These are phyloP conservation scores for Mormyrus iriodes DNA, from an alignment of 2,113 vertebrate species.

Conservation along the genomic window DNA sequence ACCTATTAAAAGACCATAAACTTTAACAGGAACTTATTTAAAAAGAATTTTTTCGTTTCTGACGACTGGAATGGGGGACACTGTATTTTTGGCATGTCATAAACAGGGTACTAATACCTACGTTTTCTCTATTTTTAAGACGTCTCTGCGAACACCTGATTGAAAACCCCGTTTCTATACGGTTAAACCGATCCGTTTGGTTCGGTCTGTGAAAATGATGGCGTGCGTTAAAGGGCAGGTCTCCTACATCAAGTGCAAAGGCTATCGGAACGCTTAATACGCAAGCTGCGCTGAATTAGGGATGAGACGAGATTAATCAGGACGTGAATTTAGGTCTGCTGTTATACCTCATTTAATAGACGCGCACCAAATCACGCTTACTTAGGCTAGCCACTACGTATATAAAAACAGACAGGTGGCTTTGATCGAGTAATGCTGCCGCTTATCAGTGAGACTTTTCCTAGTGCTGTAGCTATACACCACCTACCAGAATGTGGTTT, in stretches of 20 bases:
- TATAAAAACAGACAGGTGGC: background rate
- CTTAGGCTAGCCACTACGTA: too few species aligned
- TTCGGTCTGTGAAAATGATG: background rate
- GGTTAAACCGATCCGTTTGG: background rate
- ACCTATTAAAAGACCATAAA: background rate
- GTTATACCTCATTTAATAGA: background rate
- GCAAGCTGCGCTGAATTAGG: background rate
- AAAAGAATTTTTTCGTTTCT: background rate
- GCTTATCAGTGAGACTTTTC: background rate
- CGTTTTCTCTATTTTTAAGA: background rate
- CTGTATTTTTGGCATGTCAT: background rate
- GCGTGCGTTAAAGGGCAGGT: background rate
- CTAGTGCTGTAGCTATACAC: background rate
- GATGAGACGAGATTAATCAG: background rate
- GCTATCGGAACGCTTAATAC: background rate
- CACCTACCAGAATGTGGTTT: background rate
- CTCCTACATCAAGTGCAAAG: background rate
- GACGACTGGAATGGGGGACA: background rate
- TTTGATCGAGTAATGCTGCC: background rate
- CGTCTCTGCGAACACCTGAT: background rate
- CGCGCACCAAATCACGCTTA: background rate
- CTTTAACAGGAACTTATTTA: background rate
- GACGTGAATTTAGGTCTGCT: background rate
- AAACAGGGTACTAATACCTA: background rate
- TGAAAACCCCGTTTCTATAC: background rate